phyloP scores from a whole-genome alignment of 2,113 vertebrate genomes.

The Pseudopodoces humilis region DNA sequence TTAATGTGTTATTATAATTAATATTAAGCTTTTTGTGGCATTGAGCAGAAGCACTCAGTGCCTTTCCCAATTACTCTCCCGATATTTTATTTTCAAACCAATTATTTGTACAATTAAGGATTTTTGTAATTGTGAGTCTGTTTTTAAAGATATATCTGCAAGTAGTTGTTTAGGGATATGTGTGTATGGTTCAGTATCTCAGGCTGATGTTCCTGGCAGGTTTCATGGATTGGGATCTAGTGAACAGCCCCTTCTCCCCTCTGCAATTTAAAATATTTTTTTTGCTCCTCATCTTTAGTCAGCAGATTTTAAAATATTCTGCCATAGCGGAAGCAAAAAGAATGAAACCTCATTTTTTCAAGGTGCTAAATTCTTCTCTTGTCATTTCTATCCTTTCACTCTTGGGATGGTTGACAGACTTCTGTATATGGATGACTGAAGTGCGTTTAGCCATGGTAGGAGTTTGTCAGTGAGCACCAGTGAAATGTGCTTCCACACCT shows the following conservation, averaged over 20 bases:
- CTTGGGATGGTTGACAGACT: not conserved
- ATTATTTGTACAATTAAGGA: not conserved
- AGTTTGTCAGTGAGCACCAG: not conserved
- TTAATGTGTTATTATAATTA: not conserved
- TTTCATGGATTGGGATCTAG: not conserved
- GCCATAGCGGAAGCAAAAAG: not conserved
- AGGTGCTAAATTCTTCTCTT: not conserved
- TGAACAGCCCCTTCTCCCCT: not conserved
- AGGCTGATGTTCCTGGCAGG: not conserved
- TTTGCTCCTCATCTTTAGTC: not conserved
- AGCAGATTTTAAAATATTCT: not conserved
- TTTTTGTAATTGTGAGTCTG: not conserved
- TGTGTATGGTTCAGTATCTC: not conserved
- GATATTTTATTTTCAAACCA: not conserved
- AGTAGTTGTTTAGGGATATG: not conserved
- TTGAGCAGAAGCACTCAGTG: not conserved
- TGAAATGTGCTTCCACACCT: not conserved
- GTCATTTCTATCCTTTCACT: not conserved
- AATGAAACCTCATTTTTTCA: not conserved
- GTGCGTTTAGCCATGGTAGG: not conserved
- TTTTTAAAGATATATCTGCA: not conserved
- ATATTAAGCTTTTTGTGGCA: not conserved
- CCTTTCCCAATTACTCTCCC: not conserved
- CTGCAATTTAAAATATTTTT: not conserved
- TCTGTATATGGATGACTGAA: not conserved